Conservation (phyloP, 2,113 vertebrate species). For the Dissostichus mawsoni region DNA sequence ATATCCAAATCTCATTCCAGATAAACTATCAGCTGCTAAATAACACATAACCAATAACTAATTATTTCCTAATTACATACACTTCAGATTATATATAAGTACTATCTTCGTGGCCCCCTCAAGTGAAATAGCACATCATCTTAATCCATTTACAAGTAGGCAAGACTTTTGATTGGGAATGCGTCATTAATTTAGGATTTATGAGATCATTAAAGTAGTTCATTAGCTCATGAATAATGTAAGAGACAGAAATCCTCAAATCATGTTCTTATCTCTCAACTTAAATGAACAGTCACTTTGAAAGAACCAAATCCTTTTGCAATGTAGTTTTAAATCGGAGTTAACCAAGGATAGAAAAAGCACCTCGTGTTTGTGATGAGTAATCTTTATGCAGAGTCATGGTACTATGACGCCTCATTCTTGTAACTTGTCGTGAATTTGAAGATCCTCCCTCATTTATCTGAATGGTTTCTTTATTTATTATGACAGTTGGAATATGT, state of each 20-base stretch:
- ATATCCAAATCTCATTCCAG: neutral
- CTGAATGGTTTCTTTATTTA: constrained; percentile 1
- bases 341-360: neutral
- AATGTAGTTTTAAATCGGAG: neutral
- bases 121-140: neutral
- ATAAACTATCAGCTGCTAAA: neutral
- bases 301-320: neutral
- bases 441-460: constrained; percentile 19
- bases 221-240: constrained; percentile 16
- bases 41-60: constrained; percentile 13
- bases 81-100: neutral
- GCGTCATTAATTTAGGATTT: constrained; percentile 16
- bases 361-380: neutral
- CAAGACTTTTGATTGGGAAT: constrained; percentile 1
- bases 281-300: neutral
- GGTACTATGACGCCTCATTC: neutral
- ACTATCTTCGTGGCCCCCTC: neutral
- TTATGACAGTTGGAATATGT: neutral
- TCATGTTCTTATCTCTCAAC: neutral
- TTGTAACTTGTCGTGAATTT: neutral
- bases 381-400: neutral
- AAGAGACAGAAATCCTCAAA: neutral
- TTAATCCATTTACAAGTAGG: neutral
- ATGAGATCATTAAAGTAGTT: constrained; percentile 16
- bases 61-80: neutral